These are phyloP conservation scores for Cochlearius cochlearius DNA, from an alignment of 2,113 vertebrate species.

Conservation along the genomic window DNA sequence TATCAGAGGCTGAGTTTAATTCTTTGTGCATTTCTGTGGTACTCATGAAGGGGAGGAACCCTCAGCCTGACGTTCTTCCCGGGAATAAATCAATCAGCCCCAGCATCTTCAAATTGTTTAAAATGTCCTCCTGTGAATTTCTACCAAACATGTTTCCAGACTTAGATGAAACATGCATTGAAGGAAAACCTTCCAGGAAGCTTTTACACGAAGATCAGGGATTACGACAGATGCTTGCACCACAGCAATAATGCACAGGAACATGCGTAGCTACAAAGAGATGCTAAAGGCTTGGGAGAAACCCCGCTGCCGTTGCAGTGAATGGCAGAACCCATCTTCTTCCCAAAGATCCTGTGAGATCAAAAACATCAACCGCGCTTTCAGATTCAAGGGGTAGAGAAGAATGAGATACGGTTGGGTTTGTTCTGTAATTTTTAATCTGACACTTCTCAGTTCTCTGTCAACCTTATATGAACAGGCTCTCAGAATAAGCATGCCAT, in stretches of 20 bases:
- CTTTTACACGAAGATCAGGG: not conserved
- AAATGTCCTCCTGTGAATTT: not conserved
- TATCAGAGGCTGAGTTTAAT: not conserved
- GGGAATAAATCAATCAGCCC: not conserved
- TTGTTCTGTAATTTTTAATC: not conserved
- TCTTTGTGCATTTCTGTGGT: not conserved
- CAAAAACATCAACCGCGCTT: not conserved
- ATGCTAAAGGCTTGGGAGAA: not conserved
- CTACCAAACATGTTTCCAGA: not conserved
- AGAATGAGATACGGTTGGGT: not conserved
- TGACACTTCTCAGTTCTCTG: not conserved
- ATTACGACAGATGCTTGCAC: no score
- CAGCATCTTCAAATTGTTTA: not conserved
- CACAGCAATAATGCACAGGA: not conserved
- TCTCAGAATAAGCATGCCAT: not conserved
- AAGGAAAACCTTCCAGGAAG: not conserved
- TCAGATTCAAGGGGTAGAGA: not conserved
- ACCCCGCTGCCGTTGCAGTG: accelerated
- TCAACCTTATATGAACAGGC: not conserved
- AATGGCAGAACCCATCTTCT: not conserved
- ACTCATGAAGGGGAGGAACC: not conserved
- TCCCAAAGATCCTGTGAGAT: not conserved
- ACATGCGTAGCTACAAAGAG: not conserved
- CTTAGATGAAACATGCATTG: not conserved
- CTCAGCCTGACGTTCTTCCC: not conserved